Evolutionary conservation across 2,888 invertebrate genomes (phyloP), one percentile per base, ranked within the genome.

Genomic region (Fragum whitleyi): DNA sequence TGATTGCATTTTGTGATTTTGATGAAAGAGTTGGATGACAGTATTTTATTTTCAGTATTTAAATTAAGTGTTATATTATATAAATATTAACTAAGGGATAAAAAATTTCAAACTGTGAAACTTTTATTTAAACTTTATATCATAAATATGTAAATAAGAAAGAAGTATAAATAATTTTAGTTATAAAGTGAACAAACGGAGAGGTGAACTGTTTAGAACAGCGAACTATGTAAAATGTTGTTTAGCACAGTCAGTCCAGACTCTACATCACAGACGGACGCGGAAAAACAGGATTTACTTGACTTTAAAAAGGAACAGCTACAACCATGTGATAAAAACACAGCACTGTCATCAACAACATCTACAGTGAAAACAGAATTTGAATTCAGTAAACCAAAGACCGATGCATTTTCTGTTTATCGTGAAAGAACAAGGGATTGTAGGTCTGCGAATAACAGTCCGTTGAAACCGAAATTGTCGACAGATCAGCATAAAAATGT

Each of bases 211-310:
- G 32, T 36, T 9, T 36, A 9, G 32, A 9, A 36, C 32, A 9
- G 32, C 9, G 32, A 26, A 9, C 26, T 51, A 51, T 69, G 77
- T 74, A 82, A 72, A 78, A 85, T 82, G 85, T 74, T 81, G 82
- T 82, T 76, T 71, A 80, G 79, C 39, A 70, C 78, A 16, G 82
- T 78, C 14, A 85, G 85, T 69, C 85, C 85, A 26, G 85, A 85
- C 67, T 85, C 85, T 21, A 85, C 85, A 32, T 65, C 65, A 59
- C 85, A 85, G 77, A 81, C 81, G 6, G 85, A 85, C 81, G 36
- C 81, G 7, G 85, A 85, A 57, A 81, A 81, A 69, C 84, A 84
- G 69, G 85, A 85, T 28, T 28, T 77, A 55, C 65, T 77, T n/a
- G 74, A 79, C 61, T 62, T 70, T 11, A 82, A 79, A 36, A 74